These are phyloP conservation scores for Flexamia atlantica DNA, from an alignment of 2,888 invertebrate species.

Conservation along the genomic window DNA sequence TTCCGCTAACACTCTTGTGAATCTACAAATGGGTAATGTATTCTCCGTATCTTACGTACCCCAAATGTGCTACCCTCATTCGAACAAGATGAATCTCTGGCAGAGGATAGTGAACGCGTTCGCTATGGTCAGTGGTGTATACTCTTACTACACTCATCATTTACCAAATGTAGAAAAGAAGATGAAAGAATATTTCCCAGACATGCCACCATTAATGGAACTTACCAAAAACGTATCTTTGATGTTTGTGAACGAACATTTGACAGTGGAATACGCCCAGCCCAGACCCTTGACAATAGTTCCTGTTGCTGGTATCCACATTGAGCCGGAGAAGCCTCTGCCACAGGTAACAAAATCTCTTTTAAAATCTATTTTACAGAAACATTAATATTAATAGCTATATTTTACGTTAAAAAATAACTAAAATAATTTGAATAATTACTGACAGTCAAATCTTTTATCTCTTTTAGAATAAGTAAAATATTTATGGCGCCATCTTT, in stretches of 20 bases:
- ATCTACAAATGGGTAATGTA: neutral
- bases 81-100: neutral
- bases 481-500: too few relatives aligned
- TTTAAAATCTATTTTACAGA: too few relatives aligned
- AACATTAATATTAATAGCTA: too few relatives aligned
- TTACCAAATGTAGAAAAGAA: neutral
- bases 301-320: conserved; percentile 27
- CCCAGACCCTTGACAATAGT: neutral
- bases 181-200: conserved; percentile 21
- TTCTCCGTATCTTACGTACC: neutral
- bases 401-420: too few relatives aligned
- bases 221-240: conserved; percentile 63
- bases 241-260: conserved; percentile 65
- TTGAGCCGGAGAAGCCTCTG: conserved; percentile 15
- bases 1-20: neutral
- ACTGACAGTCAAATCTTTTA: too few relatives aligned
- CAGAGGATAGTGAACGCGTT: neutral
- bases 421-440: too few relatives aligned
- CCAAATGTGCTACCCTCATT: neutral
- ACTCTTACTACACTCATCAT: neutral
- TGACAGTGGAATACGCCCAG: conserved; percentile 27
- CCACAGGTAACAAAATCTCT: conserved; percentile 42
- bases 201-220: conserved; percentile 61
- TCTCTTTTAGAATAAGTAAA: too few relatives aligned
- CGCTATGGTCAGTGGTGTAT: neutral